Base-by-base conservation (phyloP, 2,888 invertebrate species). In the Agrochola lota region DNA sequence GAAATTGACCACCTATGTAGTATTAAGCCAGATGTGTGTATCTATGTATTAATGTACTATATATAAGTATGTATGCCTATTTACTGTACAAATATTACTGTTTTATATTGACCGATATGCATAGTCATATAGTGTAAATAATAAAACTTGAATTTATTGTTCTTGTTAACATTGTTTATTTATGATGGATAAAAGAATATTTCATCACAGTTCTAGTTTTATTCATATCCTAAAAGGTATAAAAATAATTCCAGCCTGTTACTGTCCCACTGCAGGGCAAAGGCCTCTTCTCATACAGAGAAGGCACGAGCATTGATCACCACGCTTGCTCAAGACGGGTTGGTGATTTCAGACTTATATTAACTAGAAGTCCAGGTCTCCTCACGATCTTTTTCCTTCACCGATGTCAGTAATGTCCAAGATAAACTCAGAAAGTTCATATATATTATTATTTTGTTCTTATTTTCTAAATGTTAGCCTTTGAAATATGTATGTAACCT, bases 81-180 rank as follows among this genome's bases (percentile, higher is more conserved):
- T 75, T 30, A 40, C 26, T 60, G 26, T 64, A 43, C 9, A 20
- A 43, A 71, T 2, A 52, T 30, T 66, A 2, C 46, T 64, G n/a
- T 52, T 52, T 30, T 15, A 46, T 46, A 30, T 30, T 60, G 43
- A 43, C 43, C 40, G 63, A 63, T 71, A 15, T 26, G 26, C 26
- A 35, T 72, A 66, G 43, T 63, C 64, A 52, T 72, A 40, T 35
- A 43, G 43, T 59, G 15, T 74, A 23, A 46, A 55, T 0, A 35
- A 55, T n/a, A 1, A 20, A 40, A 85, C 71, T 85, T 81, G 81
- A 83, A 43, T 9, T 43, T 43, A 77, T 66, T 23, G 40, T 49
- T 73, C 12, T 66, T 23, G 23, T 17, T 43, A 49, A 12, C 6
- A 26, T 26, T 68, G 60, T 69, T 17, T 63, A n/a, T 49, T 30